Evolutionary conservation across 2,113 vertebrate species (phyloP).

Genomic region (Entelurus aequoreus): DNA sequence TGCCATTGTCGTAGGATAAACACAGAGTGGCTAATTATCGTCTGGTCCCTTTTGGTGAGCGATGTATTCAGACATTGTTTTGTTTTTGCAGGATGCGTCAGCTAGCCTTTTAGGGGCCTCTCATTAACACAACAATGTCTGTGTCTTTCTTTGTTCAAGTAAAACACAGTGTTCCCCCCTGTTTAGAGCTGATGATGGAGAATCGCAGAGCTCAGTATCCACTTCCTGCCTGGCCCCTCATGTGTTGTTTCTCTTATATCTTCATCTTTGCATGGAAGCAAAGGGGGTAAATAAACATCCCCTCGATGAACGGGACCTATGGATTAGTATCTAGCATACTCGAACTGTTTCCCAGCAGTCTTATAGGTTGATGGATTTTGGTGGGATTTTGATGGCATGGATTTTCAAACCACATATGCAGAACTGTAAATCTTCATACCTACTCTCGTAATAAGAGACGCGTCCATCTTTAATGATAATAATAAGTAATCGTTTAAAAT

Average conservation of each 20-base stretch:
- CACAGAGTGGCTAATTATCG: not conserved
- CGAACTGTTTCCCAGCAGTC: conserved; percentile 29
- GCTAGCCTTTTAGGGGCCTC: conserved; percentile 7
- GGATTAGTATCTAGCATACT: conserved; percentile 32
- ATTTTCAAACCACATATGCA: not conserved
- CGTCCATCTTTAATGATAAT: too few species aligned
- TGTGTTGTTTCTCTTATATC: conserved; percentile 31
- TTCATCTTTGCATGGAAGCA: conserved; percentile 38
- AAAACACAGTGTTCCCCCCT: conserved; percentile 6
- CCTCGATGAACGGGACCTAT: conserved; percentile 38
- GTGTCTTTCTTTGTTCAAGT: conserved; percentile 13
- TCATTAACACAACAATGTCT: conserved; percentile 13
- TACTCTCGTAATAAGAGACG: too few species aligned
- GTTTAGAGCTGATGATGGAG: conserved; percentile 45
- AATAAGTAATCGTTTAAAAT: not conserved
- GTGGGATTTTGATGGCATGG: not conserved
- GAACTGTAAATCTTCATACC: not conserved
- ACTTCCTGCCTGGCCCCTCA: conserved; percentile 44
- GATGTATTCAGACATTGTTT: not conserved
- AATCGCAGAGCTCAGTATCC: conserved; percentile 41
- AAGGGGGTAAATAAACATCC: conserved; percentile 59
- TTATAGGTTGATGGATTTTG: conserved; percentile 14
- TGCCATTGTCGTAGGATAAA: too few species aligned
- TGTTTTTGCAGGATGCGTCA: conserved; percentile 6
- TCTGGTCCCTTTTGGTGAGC: not conserved